Percentiles rank a stretch among this genome's conserved stretches.
Conservation (phyloP, 2,797 vertebrate species). For the Cercopithecus neglectus region DNA sequence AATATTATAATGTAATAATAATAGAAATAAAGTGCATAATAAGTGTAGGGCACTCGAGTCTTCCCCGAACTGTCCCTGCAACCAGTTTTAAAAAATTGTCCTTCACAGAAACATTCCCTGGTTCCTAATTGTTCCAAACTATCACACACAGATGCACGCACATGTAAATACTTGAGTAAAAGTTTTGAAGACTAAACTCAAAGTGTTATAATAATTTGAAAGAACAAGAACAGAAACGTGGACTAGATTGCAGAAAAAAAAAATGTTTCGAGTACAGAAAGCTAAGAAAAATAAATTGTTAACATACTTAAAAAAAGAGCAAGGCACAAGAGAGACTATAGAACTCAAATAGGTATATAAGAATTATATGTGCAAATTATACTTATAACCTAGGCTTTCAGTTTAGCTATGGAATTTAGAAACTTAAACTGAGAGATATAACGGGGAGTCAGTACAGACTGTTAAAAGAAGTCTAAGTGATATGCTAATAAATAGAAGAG, state of each 20-base stretch:
- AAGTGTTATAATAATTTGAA: not conserved
- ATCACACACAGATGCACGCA: not conserved
- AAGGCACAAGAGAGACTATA: not conserved
- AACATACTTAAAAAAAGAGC: too few species aligned
- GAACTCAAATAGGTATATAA: not conserved
- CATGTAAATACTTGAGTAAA: not conserved
- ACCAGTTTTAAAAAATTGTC: too few species aligned
- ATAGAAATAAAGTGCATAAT: too few species aligned
- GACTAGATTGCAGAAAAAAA: not conserved
- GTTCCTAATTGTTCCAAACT: not conserved
- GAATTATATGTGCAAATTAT: not conserved
- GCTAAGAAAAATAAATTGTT: too few species aligned
- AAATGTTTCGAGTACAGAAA: not conserved
- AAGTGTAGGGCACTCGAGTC: too few species aligned
- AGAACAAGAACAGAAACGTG: not conserved
- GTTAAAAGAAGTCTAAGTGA: not conserved
- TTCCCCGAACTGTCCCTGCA: not conserved
- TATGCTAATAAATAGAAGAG: not conserved
- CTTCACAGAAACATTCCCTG: too few species aligned
- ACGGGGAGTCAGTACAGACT: not conserved
- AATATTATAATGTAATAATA: too few species aligned
- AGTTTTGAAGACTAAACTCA: not conserved
- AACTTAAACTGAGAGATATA: not conserved
- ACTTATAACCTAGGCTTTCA: not conserved
- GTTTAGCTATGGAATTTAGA: not conserved